Percentiles rank a stretch among this genome's conserved stretches.
Evolutionary conservation across 1,140 invertebrate genomes (phyloP).

Genomic region (silkworm (Bombyx mori)): DNA sequence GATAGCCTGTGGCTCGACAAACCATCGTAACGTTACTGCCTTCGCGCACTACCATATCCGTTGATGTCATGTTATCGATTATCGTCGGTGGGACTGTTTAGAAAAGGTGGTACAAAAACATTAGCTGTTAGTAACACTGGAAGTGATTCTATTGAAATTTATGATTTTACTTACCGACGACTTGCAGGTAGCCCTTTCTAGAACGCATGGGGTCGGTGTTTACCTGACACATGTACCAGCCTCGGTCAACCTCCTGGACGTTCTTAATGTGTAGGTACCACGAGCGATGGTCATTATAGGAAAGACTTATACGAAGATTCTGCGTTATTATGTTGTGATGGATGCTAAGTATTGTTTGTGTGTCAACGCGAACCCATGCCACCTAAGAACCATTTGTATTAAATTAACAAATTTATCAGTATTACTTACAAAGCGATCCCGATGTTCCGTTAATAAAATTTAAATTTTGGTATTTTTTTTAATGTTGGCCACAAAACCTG

Average conservation of each 20-base stretch:
- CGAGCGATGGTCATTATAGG: conserved; percentile 89
- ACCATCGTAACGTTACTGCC: conserved; percentile 88
- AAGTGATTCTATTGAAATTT: neutral
- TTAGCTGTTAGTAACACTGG: too few relatives aligned
- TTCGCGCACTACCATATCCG: conserved; percentile 91
- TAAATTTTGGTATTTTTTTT: too few relatives aligned
- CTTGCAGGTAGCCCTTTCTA: conserved; percentile 87
- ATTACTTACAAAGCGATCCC: too few relatives aligned
- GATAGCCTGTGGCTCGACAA: conserved; percentile 91
- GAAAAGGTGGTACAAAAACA: conserved; percentile 1
- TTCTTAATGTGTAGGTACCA: conserved; percentile 90
- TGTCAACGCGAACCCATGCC: conserved; percentile 92
- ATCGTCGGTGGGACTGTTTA: conserved; percentile 86
- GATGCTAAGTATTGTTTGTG: conserved; percentile 91
- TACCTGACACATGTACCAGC: conserved; percentile 90
- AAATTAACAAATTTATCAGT: too few relatives aligned
- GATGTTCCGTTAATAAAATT: too few relatives aligned
- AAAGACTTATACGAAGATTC: conserved; percentile 87
- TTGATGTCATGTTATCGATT: conserved; percentile 86
- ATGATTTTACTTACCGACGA: conserved; percentile 81
- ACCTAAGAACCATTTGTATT: conserved; percentile 72
- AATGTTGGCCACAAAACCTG: too few relatives aligned
- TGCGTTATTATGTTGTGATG: conserved; percentile 91
- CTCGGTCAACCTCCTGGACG: conserved; percentile 84
- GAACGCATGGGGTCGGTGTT: conserved; percentile 91